phyloP scores from a whole-genome alignment of 64 coral and sea anemone genomes.

The Orbicella faveolata region DNA sequence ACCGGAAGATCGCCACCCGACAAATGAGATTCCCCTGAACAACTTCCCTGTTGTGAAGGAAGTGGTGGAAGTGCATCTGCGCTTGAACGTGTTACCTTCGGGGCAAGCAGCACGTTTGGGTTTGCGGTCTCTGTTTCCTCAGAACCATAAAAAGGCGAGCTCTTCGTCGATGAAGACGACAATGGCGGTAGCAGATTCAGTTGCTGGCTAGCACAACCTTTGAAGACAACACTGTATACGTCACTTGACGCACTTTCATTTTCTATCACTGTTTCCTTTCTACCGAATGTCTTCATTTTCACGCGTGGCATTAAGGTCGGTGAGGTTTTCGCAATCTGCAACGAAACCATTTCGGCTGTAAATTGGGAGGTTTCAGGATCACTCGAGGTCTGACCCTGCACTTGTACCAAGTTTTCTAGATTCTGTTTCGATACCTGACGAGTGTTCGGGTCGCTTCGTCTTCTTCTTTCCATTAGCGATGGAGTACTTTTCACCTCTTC shows the following conservation, averaged over 20 bases:
- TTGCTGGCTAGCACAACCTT: neutral
- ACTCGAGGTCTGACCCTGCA: neutral
- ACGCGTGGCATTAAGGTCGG: neutral
- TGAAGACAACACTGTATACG: neutral
- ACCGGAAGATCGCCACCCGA: neutral
- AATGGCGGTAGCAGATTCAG: neutral
- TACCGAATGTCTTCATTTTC: slow-evolving; percentile 32
- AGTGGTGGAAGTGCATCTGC: neutral
- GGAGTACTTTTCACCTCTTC: neutral
- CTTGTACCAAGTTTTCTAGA: neutral
- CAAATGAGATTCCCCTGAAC: neutral
- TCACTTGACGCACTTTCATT: neutral
- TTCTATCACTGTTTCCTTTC: neutral
- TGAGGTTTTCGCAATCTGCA: neutral
- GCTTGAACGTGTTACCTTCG: neutral
- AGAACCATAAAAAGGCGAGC: slow-evolving; percentile 2
- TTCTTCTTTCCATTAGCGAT: neutral
- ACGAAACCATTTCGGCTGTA: neutral
- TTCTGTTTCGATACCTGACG: neutral
- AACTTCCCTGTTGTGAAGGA: neutral
- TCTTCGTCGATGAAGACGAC: neutral
- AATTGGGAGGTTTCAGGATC: neutral
- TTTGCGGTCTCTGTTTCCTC: neutral
- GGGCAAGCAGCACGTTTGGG: neutral
- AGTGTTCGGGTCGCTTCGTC: neutral